These are phyloP conservation scores for Sceliomorpha sp. DNA, from an alignment of 2,888 invertebrate species.

Conservation along the genomic window DNA sequence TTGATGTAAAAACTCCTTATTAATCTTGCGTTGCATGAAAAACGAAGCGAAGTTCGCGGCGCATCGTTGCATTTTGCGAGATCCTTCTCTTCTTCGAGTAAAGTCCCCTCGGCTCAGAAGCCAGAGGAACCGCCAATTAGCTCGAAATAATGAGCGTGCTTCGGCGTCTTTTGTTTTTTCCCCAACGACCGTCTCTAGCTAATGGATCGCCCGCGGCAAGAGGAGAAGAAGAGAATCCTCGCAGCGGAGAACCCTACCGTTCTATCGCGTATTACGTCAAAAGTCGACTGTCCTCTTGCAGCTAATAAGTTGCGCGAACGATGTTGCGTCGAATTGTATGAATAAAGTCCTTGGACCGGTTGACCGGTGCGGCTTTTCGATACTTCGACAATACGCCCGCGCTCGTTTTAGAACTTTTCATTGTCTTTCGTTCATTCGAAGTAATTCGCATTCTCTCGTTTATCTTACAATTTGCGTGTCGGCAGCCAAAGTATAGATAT, in stretches of 20 bases:
- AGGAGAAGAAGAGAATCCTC: slow-evolving; percentile 59
- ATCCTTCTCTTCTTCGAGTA: slow-evolving; percentile 52
- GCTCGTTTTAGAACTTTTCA: too few species aligned
- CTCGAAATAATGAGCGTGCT: slow-evolving; percentile 80
- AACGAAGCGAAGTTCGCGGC: slow-evolving; percentile 45
- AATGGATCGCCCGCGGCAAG: slow-evolving; percentile 70
- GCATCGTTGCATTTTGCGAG: slow-evolving; percentile 51
- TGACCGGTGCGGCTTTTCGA: too few species aligned
- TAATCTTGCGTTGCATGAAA: neutral
- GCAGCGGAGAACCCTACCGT: slow-evolving; percentile 44
- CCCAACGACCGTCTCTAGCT: slow-evolving; percentile 70
- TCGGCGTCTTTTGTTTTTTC: slow-evolving; percentile 78
- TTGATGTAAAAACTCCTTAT: too few species aligned
- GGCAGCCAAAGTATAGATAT: too few species aligned
- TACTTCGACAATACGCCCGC: too few species aligned
- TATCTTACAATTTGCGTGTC: too few species aligned
- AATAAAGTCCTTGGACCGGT: slow-evolving; percentile 39
- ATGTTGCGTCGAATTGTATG: slow-evolving; percentile 43
- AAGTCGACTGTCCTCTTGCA: slow-evolving; percentile 48
- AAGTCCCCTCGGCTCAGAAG: slow-evolving; percentile 62
- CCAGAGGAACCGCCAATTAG: slow-evolving; percentile 80
- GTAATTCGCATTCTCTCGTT: too few species aligned
- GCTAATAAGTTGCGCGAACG: slow-evolving; percentile 52
- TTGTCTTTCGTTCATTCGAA: too few species aligned
- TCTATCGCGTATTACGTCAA: slow-evolving; percentile 57